Base-by-base conservation (phyloP, 2,888 invertebrate genomes). In the Eugnorisma glareosa region DNA sequence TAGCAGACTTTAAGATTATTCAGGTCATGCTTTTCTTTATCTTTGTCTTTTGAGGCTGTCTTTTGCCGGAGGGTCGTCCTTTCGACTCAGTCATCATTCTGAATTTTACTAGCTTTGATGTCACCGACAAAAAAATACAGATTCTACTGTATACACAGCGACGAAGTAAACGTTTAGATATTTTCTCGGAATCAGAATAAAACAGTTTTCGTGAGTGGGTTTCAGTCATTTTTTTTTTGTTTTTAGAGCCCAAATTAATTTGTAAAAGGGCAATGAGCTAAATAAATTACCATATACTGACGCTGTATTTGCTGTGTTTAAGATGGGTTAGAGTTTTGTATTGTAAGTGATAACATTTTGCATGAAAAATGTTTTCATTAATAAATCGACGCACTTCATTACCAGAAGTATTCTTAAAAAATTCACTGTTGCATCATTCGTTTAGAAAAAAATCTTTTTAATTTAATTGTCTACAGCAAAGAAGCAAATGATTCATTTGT, bases 21-120 rank as follows among this genome's bases (percentile, higher is more conserved):
- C 57, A 68, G 57, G 57, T 68, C 68, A 66, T 68, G 45, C 8
- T 77, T 54, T 66, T 67, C 57, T 40, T 66, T 64, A 48, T 68
- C 37, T 54, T 80, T 70, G 69, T 54, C 5, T 73, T 51, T 70
- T 70, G 68, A 72, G 35, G 21, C 43, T 67, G 48, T n/a, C 21
- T 59, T 51, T 71, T n/a, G 54, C 61, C 69, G 64, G 40, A 67
- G 73, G 59, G 40, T 69, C 10, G 43, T 66, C 24, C 51, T 73
- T 68, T 37, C 5, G 59, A 66, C 28, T 70, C 57, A 81, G 81
- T 75, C 59, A 84, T 84, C 37, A 81, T 80, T 81, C 37, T 15
- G 59, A 73, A 40, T 48, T 59, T 59, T 67, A 28, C 51, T 48
- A 68, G 73, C 73, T 84, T 79, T 79, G 67, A 68, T 80, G 66